Base-by-base conservation (phyloP, 2,888 invertebrate genomes). In the Rhagophthalmus giganteus region DNA sequence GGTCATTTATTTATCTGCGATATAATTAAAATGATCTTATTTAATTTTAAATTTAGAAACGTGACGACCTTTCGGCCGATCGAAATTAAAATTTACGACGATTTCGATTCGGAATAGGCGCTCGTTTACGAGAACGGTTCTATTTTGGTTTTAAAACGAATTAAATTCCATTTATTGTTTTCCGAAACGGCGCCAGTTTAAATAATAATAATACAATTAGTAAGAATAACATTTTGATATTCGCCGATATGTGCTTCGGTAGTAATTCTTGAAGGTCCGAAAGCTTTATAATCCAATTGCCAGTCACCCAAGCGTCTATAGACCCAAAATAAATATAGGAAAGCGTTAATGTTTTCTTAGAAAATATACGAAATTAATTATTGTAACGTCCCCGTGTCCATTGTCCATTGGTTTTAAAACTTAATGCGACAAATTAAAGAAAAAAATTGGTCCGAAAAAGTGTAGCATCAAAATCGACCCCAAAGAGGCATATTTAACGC, bases 401-500 rank as follows among this genome's bases (percentile, higher is more conserved):
- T n/a, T n/a, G n/a, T n/a, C n/a, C n/a, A n/a, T n/a, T n/a, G n/a
- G n/a, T n/a, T n/a, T n/a, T n/a, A n/a, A n/a, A n/a, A n/a, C n/a
- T n/a, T n/a, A n/a, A n/a, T n/a, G n/a, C n/a, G n/a, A n/a, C n/a
- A n/a, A n/a, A n/a, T n/a, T n/a, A n/a, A n/a, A n/a, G n/a, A n/a
- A 32, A 32, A 15, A 14, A 15, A 15, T 14, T 32, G 9, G 13
- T 5, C 20, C 20, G 20, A 20, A 20, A 20, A 20, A 20, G 39
- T 15, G 12, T 15, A 15, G 14, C 14, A 45, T 15, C 11, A 45
- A 45, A 33, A 47, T 53, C 41, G 49, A 49, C 54, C 49, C 49
- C 49, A 46, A 55, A 46, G 50, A 55, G 51, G 48, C 60, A 67
- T 70, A 68, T 73, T 73, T 72, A 72, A 71, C 72, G 72, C 68